Conservation (phyloP, 1,140 invertebrate species). For the Caenorhabditis inopinata region DNA sequence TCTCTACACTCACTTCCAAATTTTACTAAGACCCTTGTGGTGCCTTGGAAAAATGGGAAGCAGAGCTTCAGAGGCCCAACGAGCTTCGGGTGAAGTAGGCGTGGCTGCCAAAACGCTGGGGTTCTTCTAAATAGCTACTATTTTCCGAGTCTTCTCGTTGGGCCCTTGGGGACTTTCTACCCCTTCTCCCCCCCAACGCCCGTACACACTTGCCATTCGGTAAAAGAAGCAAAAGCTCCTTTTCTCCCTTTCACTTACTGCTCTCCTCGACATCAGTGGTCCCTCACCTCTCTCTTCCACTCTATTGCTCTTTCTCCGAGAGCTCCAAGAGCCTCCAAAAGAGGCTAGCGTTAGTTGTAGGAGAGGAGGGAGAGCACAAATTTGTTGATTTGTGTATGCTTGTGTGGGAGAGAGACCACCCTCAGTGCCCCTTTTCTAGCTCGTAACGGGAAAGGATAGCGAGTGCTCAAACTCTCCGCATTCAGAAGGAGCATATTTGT, state of each 20-base stretch:
- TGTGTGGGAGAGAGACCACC: slow-evolving; percentile 24
- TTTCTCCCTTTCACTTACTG: neutral
- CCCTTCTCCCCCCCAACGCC: neutral
- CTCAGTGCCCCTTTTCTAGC: neutral
- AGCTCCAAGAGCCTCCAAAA: slow-evolving; percentile 24
- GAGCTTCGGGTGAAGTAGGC: neutral
- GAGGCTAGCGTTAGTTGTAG: neutral
- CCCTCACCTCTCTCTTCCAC: slow-evolving; percentile 5
- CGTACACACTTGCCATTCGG: slow-evolving; percentile 19
- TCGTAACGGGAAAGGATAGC: slow-evolving; percentile 1
- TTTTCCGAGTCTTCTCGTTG: neutral
- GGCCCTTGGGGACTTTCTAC: neutral
- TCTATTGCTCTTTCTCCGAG: slow-evolving; percentile 25
- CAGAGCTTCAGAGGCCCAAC: neutral
- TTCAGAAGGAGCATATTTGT: neutral
- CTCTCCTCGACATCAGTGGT: neutral
- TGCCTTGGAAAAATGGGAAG: neutral
- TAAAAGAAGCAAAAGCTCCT: slow-evolving; percentile 3
- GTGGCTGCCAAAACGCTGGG: neutral
- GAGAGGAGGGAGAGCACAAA: neutral
- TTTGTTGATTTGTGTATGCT: slow-evolving; percentile 34
- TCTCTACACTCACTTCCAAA: neutral
- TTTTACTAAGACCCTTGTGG: neutral
- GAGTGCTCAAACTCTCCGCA: neutral
- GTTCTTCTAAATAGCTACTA: neutral